These are phyloP conservation scores for Sialia sialis DNA, from an alignment of 2,113 vertebrate genomes.

Conservation along the genomic window DNA sequence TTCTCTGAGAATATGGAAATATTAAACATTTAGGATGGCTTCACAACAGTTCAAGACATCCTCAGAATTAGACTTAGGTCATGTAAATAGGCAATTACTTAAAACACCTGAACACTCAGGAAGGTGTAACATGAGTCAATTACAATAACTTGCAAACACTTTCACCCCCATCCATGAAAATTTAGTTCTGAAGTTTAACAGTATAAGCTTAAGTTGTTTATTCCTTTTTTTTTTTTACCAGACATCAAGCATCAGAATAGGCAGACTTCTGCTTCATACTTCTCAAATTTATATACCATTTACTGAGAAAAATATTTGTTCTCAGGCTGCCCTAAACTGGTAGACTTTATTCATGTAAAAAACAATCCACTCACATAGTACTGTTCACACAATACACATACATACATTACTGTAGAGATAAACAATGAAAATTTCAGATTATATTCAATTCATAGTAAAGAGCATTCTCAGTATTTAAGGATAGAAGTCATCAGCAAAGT, in stretches of 20 bases:
- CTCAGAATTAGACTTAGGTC: neutral
- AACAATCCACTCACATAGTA: neutral
- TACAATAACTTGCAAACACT: neutral
- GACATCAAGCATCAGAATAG: neutral
- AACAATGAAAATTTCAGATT: neutral
- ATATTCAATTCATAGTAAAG: neutral
- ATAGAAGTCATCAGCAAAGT: neutral
- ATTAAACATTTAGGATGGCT: neutral
- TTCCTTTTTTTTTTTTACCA: neutral
- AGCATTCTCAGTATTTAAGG: neutral
- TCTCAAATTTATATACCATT: neutral
- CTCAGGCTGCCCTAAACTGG: neutral
- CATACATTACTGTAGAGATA: neutral
- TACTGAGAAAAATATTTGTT: neutral
- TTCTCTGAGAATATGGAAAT: neutral
- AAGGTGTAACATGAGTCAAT: neutral
- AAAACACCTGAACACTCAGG: neutral
- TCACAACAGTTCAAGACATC: neutral
- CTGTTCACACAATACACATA: neutral
- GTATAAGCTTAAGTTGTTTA: neutral
- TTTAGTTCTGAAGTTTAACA: neutral
- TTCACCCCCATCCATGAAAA: neutral
- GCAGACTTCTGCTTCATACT: neutral
- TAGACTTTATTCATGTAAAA: neutral
- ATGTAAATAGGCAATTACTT: neutral